These are phyloP conservation scores for Chaenocephalus aceratus DNA, from an alignment of 2,113 vertebrate species.

Conservation along the genomic window DNA sequence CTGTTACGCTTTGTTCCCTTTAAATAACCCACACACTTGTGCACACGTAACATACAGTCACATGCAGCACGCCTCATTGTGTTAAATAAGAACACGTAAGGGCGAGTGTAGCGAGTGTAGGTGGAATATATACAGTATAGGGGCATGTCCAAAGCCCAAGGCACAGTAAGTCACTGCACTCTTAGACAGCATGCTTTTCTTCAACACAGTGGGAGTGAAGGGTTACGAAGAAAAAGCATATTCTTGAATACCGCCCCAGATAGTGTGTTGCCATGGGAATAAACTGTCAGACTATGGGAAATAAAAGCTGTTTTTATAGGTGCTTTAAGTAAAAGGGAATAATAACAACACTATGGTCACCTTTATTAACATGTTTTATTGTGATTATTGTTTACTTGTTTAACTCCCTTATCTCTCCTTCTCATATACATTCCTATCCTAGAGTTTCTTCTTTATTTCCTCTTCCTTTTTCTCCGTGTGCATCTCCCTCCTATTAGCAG, in stretches of 20 bases:
- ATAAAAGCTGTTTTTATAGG: slow-evolving; percentile 15
- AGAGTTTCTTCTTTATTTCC: neutral
- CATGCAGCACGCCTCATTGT: slow-evolving; percentile 15
- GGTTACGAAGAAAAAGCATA: slow-evolving; percentile 27
- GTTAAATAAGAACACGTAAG: slow-evolving; percentile 43
- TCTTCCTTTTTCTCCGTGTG: neutral
- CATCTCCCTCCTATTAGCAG: slow-evolving; percentile 6
- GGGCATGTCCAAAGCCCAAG: slow-evolving; percentile 34
- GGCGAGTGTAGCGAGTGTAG: slow-evolving; percentile 32
- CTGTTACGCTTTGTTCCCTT: neutral
- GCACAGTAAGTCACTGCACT: slow-evolving; percentile 27
- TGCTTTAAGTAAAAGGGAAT: neutral
- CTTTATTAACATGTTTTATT: neutral
- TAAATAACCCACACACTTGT: neutral
- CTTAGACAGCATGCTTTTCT: slow-evolving; percentile 42
- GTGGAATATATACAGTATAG: slow-evolving; percentile 36
- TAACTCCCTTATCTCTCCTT: neutral
- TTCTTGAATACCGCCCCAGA: slow-evolving; percentile 18
- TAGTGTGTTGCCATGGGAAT: slow-evolving; percentile 33
- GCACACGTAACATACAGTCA: neutral
- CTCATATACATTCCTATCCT: neutral
- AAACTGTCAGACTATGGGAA: slow-evolving; percentile 5
- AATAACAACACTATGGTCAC: neutral
- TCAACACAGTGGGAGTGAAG: slow-evolving; percentile 53
- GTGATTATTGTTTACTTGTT: neutral